Conservation (phyloP, 2,888 invertebrate species). For the Scrobipalpa costella region DNA sequence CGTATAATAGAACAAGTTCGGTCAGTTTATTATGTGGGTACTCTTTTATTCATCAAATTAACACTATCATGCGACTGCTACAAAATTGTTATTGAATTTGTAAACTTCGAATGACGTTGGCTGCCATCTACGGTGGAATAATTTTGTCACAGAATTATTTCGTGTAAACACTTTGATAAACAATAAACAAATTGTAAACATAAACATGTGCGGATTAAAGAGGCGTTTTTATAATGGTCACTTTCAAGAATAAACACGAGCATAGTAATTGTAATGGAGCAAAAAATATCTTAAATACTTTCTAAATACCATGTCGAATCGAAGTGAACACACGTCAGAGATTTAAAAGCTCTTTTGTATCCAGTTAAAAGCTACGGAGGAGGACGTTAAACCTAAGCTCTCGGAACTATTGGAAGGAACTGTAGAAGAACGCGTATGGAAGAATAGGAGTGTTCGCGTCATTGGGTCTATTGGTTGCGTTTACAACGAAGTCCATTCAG, state of each 20-base stretch:
- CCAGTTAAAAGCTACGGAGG: background rate
- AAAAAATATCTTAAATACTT: background rate
- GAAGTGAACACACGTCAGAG: background rate
- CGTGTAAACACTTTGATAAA: too few relatives aligned
- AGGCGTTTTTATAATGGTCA: too few relatives aligned
- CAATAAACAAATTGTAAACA: too few relatives aligned
- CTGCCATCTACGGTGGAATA: too few relatives aligned
- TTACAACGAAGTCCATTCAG: conserved; percentile 61
- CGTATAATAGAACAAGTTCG: too few relatives aligned
- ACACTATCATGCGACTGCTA: background rate
- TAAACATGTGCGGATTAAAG: too few relatives aligned
- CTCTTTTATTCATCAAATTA: conserved; percentile 13
- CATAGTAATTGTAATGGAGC: background rate
- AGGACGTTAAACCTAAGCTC: background rate
- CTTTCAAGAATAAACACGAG: too few relatives aligned
- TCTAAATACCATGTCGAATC: background rate
- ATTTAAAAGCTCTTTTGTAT: conserved; percentile 1
- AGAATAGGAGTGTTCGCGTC: conserved; percentile 47
- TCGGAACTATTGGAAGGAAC: conserved; percentile 4
- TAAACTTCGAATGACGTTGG: too few relatives aligned
- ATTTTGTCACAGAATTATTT: too few relatives aligned
- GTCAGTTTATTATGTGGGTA: too few relatives aligned
- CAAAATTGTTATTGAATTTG: background rate
- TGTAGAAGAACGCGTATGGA: conserved; percentile 42
- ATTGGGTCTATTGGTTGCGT: conserved; percentile 58